phyloP scores from a whole-genome alignment of 1,140 invertebrate species.

The Hypsibius dujardini region DNA sequence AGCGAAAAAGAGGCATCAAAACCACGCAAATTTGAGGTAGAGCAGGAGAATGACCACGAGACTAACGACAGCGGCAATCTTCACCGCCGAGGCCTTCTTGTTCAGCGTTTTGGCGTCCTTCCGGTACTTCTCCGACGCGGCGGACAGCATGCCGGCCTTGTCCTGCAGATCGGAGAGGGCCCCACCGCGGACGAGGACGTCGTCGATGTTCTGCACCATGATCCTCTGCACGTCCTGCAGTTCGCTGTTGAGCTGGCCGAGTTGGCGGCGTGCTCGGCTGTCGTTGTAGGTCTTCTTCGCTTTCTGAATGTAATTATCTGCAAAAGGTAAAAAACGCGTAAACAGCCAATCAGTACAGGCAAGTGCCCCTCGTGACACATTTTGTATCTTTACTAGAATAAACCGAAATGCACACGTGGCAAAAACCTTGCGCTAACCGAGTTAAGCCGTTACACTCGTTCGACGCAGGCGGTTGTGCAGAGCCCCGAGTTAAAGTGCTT shows the following conservation, averaged over 20 bases:
- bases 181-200: conserved; percentile 86
- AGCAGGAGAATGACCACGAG: conserved; percentile 68
- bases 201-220: conserved; percentile 99
- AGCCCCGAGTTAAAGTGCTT: too few species aligned
- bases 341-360: too few species aligned
- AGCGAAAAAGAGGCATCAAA: too few species aligned
- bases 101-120: conserved; percentile 94
- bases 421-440: too few species aligned
- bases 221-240: conserved; percentile 96
- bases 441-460: too few species aligned
- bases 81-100: conserved; percentile 80
- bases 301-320: conserved; percentile 92
- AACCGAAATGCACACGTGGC: too few species aligned
- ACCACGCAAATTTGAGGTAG: conserved; percentile 44
- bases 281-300: conserved; percentile 79
- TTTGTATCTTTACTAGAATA: too few species aligned
- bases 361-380: too few species aligned
- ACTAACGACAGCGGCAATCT: conserved; percentile 64
- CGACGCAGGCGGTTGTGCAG: too few species aligned
- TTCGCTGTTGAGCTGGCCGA: conserved; percentile 74
- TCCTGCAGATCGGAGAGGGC: conserved; percentile 90
- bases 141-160: conserved; percentile 87
- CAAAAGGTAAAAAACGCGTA: too few species aligned
- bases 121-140: conserved; percentile 92
- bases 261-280: conserved; percentile 64